Evolutionary conservation across 2,797 vertebrate species (phyloP), one percentile per base, ranked within the genome.

Genomic region (Distichodus sexfasciatus): DNA sequence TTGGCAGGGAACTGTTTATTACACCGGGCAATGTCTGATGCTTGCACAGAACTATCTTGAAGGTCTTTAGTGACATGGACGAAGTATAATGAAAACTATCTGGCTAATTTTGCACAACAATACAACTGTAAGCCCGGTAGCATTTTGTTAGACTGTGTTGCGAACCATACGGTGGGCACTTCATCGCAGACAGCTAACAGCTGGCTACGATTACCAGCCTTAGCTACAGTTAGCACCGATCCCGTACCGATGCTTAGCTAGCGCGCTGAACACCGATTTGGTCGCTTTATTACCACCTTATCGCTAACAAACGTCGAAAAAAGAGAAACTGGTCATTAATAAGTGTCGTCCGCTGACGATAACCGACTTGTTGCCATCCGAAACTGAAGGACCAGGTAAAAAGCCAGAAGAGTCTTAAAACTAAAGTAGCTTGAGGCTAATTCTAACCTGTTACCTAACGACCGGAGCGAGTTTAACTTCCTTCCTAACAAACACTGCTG

Each of bases 351-450:
- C 1, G 36, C n/a, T 54, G 21, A 71, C 33, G 2, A 17, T 55
- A 36, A 11, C 14, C 38, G 38, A 2, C 29, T n/a, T 4, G 1
- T 4, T 31, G 12, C 31, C 23, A 35, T n/a, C n/a, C 14, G 29
- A 10, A 61, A 11, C 46, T 23, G 24, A 15, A 1, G 19, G 7
- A 12, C 33, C 21, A 10, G n/a, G 2, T 15, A 24, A 17, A 8
- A 21, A 35, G 44, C 12, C 38, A 12, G 17, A 19, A 29, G 38
- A 55, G 36, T 8, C 21, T 1, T 7, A 46, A 38, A 59, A 24
- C 57, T 31, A 60, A 8, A 11, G 19, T 47, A 9, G 19, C 69
- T 41, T 58, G 15, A 38, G 38, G 63, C 44, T 19, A 47, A n/a
- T 6, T 14, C 17, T 12, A 61, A 9, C 21, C 19, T 19, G 31